A percentile compares a stretch with the other conserved stretches of the same genome.
phyloP scores from a whole-genome alignment of 2,113 vertebrate genomes.

The Protomyctophum bolini region DNA sequence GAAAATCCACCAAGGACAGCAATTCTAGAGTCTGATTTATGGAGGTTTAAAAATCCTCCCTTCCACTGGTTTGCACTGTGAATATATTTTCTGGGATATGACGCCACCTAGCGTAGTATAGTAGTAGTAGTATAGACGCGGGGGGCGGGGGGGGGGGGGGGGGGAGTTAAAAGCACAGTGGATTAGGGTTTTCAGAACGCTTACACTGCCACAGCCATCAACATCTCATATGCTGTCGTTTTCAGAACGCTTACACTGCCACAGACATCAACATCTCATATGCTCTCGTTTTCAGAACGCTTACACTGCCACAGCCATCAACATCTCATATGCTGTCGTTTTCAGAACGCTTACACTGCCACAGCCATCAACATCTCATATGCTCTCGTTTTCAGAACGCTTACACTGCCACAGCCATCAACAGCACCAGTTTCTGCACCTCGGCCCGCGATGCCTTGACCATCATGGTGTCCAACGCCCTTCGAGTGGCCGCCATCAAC shows the following conservation, averaged over 20 bases:
- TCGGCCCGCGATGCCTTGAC: constrained; percentile 94
- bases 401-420: constrained; percentile 97
- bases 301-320: constrained; percentile 96
- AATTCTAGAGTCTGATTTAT: too few relatives aligned
- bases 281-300: constrained; percentile 85
- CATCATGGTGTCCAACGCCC: constrained; percentile 94
- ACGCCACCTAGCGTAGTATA: too few relatives aligned
- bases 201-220: constrained; percentile 96
- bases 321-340: constrained; percentile 62
- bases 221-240: constrained; percentile 62
- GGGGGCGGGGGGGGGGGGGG: too few relatives aligned
- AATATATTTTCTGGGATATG: too few relatives aligned
- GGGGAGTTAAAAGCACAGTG: too few relatives aligned
- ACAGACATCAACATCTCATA: background rate
- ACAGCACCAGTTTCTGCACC: constrained; percentile 97
- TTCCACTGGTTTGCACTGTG: too few relatives aligned
- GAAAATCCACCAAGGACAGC: too few relatives aligned
- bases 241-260: too few relatives aligned
- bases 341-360: too few relatives aligned
- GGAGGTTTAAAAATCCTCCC: too few relatives aligned
- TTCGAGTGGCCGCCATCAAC: constrained; percentile 94
- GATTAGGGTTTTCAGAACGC: constrained; percentile 85
- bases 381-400: constrained; percentile 83
- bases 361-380: background rate
- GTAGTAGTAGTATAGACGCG: too few relatives aligned